A percentile compares a stretch with the other conserved stretches of the same genome.
phyloP scores from a whole-genome alignment of 2,888 invertebrate species.

The Stegana nigrithorax region DNA sequence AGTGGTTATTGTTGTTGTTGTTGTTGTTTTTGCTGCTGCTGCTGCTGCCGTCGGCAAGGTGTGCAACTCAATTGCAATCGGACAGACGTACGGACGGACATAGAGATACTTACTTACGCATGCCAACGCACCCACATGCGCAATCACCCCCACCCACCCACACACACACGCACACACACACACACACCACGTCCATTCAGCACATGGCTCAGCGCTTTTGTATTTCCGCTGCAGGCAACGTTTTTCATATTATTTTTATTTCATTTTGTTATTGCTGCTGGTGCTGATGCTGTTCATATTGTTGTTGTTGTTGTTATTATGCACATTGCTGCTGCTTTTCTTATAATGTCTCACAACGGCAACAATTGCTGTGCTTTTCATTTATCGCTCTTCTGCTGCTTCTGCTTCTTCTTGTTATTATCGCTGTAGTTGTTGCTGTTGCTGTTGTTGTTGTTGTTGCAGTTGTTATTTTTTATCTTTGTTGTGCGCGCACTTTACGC shows the following conservation, averaged over 20 bases:
- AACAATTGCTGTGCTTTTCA: too few relatives aligned
- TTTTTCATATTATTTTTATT: too few relatives aligned
- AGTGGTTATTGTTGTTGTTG: slow-evolving; percentile 22
- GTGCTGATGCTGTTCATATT: too few relatives aligned
- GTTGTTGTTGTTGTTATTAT: not conserved
- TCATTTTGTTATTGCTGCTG: too few relatives aligned
- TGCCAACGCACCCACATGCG: not conserved
- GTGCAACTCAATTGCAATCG: slow-evolving; percentile 1
- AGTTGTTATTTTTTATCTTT: not conserved
- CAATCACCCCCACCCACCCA: not conserved
- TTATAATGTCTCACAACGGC: too few relatives aligned
- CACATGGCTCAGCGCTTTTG: not conserved
- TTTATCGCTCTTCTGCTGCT: too few relatives aligned
- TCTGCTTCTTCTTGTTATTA: too few relatives aligned
- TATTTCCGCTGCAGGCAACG: not conserved
- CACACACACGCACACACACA: not conserved
- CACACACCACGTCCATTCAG: not conserved
- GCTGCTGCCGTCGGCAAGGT: slow-evolving; percentile 33
- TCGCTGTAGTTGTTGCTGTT: not conserved
- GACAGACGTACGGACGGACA: not conserved
- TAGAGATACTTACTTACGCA: not conserved
- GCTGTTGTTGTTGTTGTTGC: not conserved
- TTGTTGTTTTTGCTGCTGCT: not conserved
- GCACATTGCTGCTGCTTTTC: not conserved
- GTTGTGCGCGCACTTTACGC: slow-evolving; percentile 36